Evolutionary conservation across 2,888 invertebrate genomes (phyloP).

Genomic region (Asteroscopus sphinx): DNA sequence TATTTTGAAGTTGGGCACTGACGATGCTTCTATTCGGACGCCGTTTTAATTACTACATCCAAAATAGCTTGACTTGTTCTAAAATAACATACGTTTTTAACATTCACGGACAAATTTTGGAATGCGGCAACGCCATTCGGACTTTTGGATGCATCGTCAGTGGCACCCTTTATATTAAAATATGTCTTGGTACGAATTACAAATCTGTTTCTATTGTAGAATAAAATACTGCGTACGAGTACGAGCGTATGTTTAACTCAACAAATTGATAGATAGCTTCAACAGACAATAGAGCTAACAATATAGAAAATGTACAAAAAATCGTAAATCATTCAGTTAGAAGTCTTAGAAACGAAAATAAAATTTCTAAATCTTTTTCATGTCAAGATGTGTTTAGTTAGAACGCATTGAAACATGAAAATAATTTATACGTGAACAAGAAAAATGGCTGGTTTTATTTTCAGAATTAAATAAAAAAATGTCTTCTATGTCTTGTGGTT

Average conservation of each 20-base stretch:
- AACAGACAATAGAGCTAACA: slow-evolving; percentile 11
- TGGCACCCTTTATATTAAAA: too few species aligned
- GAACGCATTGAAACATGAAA: slow-evolving; percentile 21
- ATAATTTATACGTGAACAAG: slow-evolving; percentile 20
- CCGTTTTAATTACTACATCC: too few species aligned
- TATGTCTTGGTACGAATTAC: too few species aligned
- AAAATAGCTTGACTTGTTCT: too few species aligned
- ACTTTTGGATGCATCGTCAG: too few species aligned
- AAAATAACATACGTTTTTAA: too few species aligned
- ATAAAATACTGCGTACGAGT: neutral
- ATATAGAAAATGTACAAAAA: slow-evolving; percentile 6
- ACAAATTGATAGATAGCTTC: slow-evolving; percentile 23
- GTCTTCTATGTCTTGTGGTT: slow-evolving; percentile 4
- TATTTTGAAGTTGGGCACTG: too few species aligned
- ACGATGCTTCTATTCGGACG: too few species aligned
- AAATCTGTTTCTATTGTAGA: neutral
- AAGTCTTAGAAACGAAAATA: slow-evolving; percentile 6
- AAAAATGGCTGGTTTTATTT: slow-evolving; percentile 11
- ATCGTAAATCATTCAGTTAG: slow-evolving; percentile 12
- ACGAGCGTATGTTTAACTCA: slow-evolving; percentile 16
- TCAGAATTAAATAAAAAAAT: slow-evolving; percentile 20
- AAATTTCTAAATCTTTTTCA: slow-evolving; percentile 21
- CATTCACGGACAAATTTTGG: too few species aligned
- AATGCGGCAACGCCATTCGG: too few species aligned
- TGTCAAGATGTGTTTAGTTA: slow-evolving; percentile 27